These are phyloP conservation scores for Rhodeus uyekii DNA, from an alignment of 2,797 vertebrate species.

Conservation along the genomic window DNA sequence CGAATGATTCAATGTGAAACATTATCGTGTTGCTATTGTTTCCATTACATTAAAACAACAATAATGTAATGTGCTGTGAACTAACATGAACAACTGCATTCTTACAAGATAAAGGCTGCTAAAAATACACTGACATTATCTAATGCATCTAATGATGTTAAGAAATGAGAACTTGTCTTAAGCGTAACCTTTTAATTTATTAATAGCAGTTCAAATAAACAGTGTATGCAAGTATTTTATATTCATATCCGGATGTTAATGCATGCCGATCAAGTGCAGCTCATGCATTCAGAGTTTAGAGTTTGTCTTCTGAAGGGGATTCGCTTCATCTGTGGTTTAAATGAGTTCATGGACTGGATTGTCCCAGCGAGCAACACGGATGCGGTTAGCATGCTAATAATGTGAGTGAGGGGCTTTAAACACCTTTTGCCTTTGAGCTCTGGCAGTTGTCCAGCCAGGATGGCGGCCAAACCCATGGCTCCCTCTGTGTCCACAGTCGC, in stretches of 20 bases:
- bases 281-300: background rate
- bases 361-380: background rate
- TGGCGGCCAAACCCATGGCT: constrained; percentile 85
- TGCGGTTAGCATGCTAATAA: background rate
- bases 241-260: background rate
- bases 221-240: background rate
- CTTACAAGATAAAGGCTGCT: background rate
- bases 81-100: background rate
- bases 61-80: too few relatives aligned
- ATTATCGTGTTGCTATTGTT: too few relatives aligned
- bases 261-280: background rate
- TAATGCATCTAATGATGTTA: background rate
- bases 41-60: too few relatives aligned
- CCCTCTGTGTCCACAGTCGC: constrained; percentile 86
- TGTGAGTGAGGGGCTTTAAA: constrained; percentile 34
- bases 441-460: constrained; percentile 82
- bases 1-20: too few relatives aligned
- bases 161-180: background rate
- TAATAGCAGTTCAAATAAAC: background rate
- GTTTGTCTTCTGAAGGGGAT: background rate
- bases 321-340: background rate
- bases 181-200: background rate
- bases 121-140: background rate
- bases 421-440: constrained; percentile 90
- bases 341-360: background rate